Conservation (phyloP, 2,888 invertebrate species). For the Leucoptera coffeella region DNA sequence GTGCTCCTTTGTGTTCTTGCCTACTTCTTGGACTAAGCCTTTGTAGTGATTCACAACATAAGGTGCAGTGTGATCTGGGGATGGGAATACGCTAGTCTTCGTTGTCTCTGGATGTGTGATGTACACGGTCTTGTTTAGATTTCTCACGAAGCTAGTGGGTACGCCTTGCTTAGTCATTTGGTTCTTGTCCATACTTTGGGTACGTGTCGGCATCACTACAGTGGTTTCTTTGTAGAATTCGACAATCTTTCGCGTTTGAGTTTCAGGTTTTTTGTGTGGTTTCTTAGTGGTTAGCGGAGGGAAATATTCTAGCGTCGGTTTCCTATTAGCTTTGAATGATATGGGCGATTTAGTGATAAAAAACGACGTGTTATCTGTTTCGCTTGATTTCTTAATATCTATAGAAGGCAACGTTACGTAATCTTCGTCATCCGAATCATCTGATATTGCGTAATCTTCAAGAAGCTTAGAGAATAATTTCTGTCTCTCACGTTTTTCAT, state of each 20-base stretch:
- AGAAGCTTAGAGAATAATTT: background rate
- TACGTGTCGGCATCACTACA: slow-evolving; percentile 7
- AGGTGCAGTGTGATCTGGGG: too few species aligned
- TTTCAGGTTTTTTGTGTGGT: too few species aligned
- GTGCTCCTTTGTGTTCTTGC: too few species aligned
- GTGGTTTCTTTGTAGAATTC: slow-evolving; percentile 11
- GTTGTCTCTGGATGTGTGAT: too few species aligned
- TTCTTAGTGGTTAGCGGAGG: slow-evolving; percentile 21
- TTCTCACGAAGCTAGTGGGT: too few species aligned
- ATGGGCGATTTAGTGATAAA: background rate
- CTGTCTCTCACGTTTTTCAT: background rate
- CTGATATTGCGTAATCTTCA: background rate
- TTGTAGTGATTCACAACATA: too few species aligned
- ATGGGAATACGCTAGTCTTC: too few species aligned
- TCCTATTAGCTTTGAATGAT: slow-evolving; percentile 14
- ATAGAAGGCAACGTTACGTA: background rate
- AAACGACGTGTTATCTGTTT: background rate
- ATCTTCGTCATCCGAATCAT: background rate
- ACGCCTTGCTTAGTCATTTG: too few species aligned
- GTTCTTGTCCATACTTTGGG: too few species aligned
- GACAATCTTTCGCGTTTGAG: slow-evolving; percentile 14
- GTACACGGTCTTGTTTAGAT: too few species aligned
- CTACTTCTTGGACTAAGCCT: too few species aligned
- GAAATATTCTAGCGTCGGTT: slow-evolving; percentile 33
- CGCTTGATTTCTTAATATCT: background rate